Evolutionary conservation across 2,888 invertebrate genomes (phyloP).

Genomic region (Syrphus vitripennis): DNA sequence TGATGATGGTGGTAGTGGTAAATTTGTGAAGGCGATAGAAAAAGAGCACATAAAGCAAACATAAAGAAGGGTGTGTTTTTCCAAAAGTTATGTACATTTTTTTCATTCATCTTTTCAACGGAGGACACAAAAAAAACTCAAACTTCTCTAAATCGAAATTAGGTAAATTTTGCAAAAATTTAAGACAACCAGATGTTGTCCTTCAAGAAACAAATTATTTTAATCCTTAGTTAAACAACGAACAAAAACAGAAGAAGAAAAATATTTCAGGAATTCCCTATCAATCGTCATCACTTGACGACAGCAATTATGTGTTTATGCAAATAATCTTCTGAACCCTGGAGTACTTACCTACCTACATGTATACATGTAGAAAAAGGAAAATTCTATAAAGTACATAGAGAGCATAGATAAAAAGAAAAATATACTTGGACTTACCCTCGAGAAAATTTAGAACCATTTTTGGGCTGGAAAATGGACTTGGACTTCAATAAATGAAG

Average conservation of each 20-base stretch:
- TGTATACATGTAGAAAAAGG: not conserved
- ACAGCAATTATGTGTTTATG: slow-evolving; percentile 36
- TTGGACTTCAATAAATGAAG: slow-evolving; percentile 20
- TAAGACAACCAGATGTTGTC: slow-evolving; percentile 54
- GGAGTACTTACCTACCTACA: not conserved
- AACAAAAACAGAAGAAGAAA: not conserved
- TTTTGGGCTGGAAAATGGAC: slow-evolving; percentile 55
- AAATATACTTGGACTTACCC: slow-evolving; percentile 50
- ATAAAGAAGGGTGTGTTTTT: slow-evolving; percentile 71
- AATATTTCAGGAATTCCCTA: slow-evolving; percentile 44
- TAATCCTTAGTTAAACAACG: not conserved
- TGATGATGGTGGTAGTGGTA: not conserved
- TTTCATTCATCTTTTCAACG: slow-evolving; percentile 16
- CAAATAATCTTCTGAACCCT: slow-evolving; percentile 16
- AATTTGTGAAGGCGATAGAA: not conserved
- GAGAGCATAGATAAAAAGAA: slow-evolving; percentile 10
- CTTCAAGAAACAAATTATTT: not conserved
- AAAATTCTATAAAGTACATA: not conserved
- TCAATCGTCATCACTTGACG: slow-evolving; percentile 21
- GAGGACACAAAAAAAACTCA: slow-evolving; percentile 20
- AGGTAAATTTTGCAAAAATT: slow-evolving; percentile 17
- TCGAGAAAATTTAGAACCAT: slow-evolving; percentile 67
- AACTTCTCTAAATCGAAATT: not conserved
- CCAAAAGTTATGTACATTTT: slow-evolving; percentile 56
- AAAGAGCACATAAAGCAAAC: slow-evolving; percentile 56